These are phyloP conservation scores for Macroglossus sobrinus DNA, from an alignment of 2,113 vertebrate genomes.

Conservation along the genomic window DNA sequence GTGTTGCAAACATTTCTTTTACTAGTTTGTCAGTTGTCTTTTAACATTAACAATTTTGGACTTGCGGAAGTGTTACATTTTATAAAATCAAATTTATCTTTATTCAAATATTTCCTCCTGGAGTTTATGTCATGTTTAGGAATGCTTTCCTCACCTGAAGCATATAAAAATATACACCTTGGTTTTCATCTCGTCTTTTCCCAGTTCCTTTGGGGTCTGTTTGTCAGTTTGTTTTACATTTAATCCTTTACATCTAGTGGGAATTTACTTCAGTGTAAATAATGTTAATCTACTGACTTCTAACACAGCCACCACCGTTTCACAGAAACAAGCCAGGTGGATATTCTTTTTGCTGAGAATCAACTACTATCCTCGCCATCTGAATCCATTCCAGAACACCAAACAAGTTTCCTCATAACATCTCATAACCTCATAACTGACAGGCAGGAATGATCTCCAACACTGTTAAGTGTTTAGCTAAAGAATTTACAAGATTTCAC, in stretches of 20 bases:
- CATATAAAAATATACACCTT: not conserved
- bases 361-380: not conserved
- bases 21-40: not conserved
- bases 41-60: not conserved
- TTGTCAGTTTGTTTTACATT: constrained; percentile 11
- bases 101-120: constrained; percentile 4
- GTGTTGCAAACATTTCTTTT: not conserved
- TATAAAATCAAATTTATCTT: not conserved
- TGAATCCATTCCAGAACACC: not conserved
- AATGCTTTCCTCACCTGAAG: not conserved
- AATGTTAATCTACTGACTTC: constrained; percentile 21
- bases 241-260: not conserved
- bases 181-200: not conserved
- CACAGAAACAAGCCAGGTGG: not conserved
- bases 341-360: not conserved
- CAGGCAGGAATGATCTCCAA: not conserved
- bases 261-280: constrained; percentile 1
- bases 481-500: not conserved
- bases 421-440: not conserved
- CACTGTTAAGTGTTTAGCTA: not conserved
- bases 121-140: constrained; percentile 6
- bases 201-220: not conserved
- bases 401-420: not conserved
- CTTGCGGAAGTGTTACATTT: not conserved
- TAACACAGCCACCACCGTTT: not conserved